Evolutionary conservation across 2,113 vertebrate genomes (phyloP), one percentile per base, ranked within the genome.

Genomic region (Ictidomys tridecemlineatus): DNA sequence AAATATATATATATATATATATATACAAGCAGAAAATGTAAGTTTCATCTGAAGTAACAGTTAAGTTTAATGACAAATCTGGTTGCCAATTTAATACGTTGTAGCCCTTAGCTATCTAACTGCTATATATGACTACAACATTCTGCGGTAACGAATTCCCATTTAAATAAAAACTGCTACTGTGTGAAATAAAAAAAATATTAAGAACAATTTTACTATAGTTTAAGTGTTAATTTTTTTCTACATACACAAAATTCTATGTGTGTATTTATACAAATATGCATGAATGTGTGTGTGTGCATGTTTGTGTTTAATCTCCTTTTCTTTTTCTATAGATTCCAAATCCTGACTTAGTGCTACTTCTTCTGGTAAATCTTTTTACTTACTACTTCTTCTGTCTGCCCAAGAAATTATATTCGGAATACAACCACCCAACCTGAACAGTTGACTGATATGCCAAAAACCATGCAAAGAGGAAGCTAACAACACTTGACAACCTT

Each of bases 391-490:
- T 90, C 69, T 95, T n/a, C 53, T 56, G 16, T 90, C 56, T 94
- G 39, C 69, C 70, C 93, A 91, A 91, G 78, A 94, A 95, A 96
- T 39, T 89, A 89, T 94, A 93, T 30, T 93, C 89, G 85, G 53
- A 96, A n/a, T 73, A 61, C 20, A 94, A 63, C 17, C 63, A 96
- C 86, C 94, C 17, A 89, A 85, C 58, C 61, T 69, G 67, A 80
- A 86, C 37, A 90, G n/a, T 53, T 95, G 89, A 82, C 69, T 94
- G 61, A 37, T 61, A 72, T 77, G 20, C 82, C 37, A 94, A 93
- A 97, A 90, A 92, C 48, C 73, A 39, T 5, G 51, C 72, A 87
- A 89, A 89, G n/a, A 96, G 37, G 69, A 58, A 86, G 84, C 72
- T 93, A 88, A 37, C n/a, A 80, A 86, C 84, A 90, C 53, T 92